Percentiles rank a stretch among this genome's conserved stretches.
Evolutionary conservation across 1,140 invertebrate genomes (phyloP).

Genomic region (Caenorhabditis briggsae): DNA sequence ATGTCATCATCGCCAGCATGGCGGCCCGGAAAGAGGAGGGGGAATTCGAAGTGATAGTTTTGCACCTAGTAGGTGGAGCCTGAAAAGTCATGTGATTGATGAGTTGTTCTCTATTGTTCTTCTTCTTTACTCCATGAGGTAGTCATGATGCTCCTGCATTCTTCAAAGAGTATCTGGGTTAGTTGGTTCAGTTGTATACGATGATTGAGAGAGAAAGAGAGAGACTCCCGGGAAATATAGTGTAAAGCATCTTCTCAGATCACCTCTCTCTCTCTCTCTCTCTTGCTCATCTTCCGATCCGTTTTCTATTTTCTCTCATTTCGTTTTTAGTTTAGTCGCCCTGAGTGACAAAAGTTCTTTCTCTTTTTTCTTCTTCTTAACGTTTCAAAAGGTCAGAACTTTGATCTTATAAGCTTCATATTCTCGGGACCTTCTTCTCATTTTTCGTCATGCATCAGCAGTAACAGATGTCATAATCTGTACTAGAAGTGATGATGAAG

Average conservation of each 20-base stretch:
- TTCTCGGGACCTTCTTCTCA: not conserved
- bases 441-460: slow-evolving; percentile 7
- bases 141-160: not conserved
- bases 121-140: slow-evolving; percentile 10
- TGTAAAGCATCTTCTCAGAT: slow-evolving; percentile 47
- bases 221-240: slow-evolving; percentile 12
- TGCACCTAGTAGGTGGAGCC: slow-evolving; percentile 25
- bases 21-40: slow-evolving; percentile 42
- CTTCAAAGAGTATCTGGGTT: slow-evolving; percentile 40
- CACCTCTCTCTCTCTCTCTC: not conserved
- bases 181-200: slow-evolving; percentile 28
- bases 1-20: slow-evolving; percentile 29
- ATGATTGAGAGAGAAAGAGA: not conserved
- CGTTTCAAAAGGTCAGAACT: slow-evolving; percentile 25
- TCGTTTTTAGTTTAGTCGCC: slow-evolving; percentile 51
- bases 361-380: not conserved
- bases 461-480: slow-evolving; percentile 30
- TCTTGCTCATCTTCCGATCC: not conserved
- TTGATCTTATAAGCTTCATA: not conserved
- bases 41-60: slow-evolving; percentile 24
- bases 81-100: slow-evolving; percentile 51
- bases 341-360: not conserved
- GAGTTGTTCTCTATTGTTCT: slow-evolving; percentile 52
- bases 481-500: slow-evolving; percentile 34
- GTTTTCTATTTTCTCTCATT: slow-evolving; percentile 19